Conservation (phyloP, 2,797 vertebrate genomes). For the Neostethus bicornis region DNA sequence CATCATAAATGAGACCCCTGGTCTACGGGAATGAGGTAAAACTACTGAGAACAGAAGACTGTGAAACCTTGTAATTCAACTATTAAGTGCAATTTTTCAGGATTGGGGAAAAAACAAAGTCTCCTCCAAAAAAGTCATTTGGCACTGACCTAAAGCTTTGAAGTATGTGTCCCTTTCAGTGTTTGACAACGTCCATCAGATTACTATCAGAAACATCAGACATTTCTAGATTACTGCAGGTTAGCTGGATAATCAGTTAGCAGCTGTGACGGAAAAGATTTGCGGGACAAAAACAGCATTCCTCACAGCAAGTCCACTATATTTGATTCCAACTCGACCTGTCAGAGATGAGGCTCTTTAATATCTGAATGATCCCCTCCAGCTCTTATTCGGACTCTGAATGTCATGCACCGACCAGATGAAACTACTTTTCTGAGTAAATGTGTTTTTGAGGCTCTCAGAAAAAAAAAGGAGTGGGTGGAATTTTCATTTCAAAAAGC, state of each 20-base stretch:
- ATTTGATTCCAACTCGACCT: conserved; percentile 19
- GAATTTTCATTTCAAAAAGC: conserved; percentile 31
- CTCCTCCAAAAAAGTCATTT: no score
- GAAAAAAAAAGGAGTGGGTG: conserved; percentile 47
- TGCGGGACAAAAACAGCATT: conserved; percentile 3
- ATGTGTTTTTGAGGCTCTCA: conserved; percentile 38
- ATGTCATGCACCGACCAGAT: conserved; percentile 19
- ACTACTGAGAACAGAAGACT: no score
- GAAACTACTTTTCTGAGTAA: conserved; percentile 23
- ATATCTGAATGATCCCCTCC: conserved; percentile 11
- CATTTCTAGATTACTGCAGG: neutral
- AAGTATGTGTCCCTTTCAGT: neutral
- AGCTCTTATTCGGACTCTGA: conserved; percentile 17
- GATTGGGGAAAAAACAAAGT: no score
- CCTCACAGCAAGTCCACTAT: conserved; percentile 14
- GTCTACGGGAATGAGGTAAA: no score
- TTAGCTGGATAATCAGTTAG: neutral
- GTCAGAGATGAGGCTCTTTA: conserved; percentile 21
- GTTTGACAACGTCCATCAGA: conserved; percentile 10
- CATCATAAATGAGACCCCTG: no score
- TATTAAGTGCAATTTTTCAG: no score
- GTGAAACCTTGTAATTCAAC: no score
- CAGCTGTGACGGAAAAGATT: neutral
- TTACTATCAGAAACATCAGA: conserved; percentile 12
- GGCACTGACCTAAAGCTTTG: neutral